Evolutionary conservation across 2,888 invertebrate species (phyloP).

Genomic region (Caenorhabditis angaria): DNA sequence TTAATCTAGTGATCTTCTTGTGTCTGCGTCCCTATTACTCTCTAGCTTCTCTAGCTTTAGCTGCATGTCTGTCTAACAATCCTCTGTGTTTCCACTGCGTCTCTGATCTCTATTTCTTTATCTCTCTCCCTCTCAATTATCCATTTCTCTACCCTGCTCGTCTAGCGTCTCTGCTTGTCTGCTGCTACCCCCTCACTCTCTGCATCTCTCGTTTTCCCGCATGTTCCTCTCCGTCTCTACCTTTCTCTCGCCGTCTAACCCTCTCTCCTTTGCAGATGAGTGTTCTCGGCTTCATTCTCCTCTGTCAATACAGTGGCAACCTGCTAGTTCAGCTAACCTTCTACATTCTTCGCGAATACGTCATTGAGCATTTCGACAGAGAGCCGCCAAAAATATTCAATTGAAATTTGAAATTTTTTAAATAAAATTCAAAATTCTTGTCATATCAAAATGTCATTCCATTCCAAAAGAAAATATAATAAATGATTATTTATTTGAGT

Average conservation of each 20-base stretch:
- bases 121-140: not conserved
- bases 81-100: too few species aligned
- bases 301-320: conserved; percentile 60
- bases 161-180: conserved; percentile 8
- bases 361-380: conserved; percentile 55
- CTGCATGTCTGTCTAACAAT: too few species aligned
- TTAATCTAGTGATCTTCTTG: too few species aligned
- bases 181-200: conserved; percentile 2
- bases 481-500: conserved; percentile 32
- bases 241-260: too few species aligned
- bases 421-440: conserved; percentile 10
- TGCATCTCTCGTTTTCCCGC: too few species aligned
- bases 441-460: too few species aligned
- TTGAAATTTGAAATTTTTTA: not conserved
- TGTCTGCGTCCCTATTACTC: too few species aligned
- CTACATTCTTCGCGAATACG: conserved; percentile 53
- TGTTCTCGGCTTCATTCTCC: conserved; percentile 38
- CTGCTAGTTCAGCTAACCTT: conserved; percentile 60
- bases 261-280: conserved; percentile 21
- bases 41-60: too few species aligned
- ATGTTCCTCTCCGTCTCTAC: too few species aligned
- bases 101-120: not conserved
- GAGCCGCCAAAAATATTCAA: conserved; percentile 23
- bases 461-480: conserved; percentile 25
- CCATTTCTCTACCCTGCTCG: conserved; percentile 22